Base-by-base conservation (phyloP, 2,113 vertebrate genomes). In the Pagrus major region DNA sequence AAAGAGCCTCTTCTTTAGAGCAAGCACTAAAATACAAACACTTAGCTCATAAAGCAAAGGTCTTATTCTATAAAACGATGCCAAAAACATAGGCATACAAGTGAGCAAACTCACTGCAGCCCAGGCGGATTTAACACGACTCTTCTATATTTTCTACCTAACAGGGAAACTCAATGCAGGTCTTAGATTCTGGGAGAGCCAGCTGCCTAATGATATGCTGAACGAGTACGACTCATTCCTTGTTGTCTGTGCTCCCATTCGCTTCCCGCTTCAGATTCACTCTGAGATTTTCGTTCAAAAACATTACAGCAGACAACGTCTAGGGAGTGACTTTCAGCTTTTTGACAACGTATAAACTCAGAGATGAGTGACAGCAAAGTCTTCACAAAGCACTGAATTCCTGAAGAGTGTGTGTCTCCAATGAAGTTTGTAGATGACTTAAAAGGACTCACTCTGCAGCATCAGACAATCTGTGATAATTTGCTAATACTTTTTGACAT, bases 191-290 rank as follows among this genome's bases (percentile, higher is more conserved):
- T n/a, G 23, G 39, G 55, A 15, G 42, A 2, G 5, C 16, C 41
- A 44, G 46, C 29, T 27, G 23, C 20, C 12, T 56, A 56, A 66
- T 61, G 31, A 78, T 18, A 51, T 8, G 42, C 49, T 56, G 42
- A 86, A 73, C 33, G 33, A 67, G 29, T 23, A 35, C 20, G 14
- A 41, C 10, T 58, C 0, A 39, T 35, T 77, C 59, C 37, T 52
- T 39, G 23, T 31, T 65, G 15, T 55, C 41, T 75, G 73, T 1
- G 21, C 18, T 42, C 0, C 6, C 15, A 33, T 69, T 37, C n/a
- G 42, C 44, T 72, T 81, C 60, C 29, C 35, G 20, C 65, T 46
- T 68, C 9, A n/a, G 42, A 61, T 70, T 84, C 31, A 71, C 44
- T 3, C 1, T 14, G 9, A 42, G 15, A 67, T 78, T 71, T 64